Base-by-base conservation (phyloP, 2,797 vertebrate genomes). In the Bradypus variegatus region DNA sequence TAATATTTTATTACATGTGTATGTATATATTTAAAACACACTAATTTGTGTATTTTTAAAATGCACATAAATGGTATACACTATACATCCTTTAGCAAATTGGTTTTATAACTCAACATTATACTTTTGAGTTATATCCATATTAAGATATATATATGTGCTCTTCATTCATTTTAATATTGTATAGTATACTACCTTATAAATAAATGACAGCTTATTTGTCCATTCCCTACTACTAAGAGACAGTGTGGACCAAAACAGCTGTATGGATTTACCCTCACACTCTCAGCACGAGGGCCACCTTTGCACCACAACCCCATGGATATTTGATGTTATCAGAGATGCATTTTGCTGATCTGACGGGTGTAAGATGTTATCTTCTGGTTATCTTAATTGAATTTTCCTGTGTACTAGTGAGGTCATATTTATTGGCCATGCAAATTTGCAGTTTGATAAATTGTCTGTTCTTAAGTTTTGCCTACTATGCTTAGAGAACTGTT, bases 331-430 rank as follows among this genome's bases (percentile, higher is more conserved):
- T 81, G 6, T 58, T 70, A 85, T 48, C 5, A 67, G 55, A 85
- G 81, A 89, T 75, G 29, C 79, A 73, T 29, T 89, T 85, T 93
- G 13, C 25, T 91, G 10, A 45, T 78, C 45, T 23, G 4, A n/a
- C 62, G 8, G 16, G 6, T 84, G 50, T 58, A 93, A 11, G 53
- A 92, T 89, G 19, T 77, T 67, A 88, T 50, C 19, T 93, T 6
- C 48, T 84, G 87, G 91, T 91, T 81, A 53, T 75, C 36, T 77
- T 64, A 86, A 89, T 72, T 82, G 15, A n/a, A 67, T 64, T 69
- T 79, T 88, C n/a, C 65, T 77, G 15, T 84, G 41, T 41, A 69
- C 10, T 53, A 84, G 8, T 60, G 31, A 87, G 8, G 41, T 86
- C 62, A 80, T 38, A 80, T 50, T 2, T 65, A 87, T 33, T 78